Evolutionary conservation across 2,113 vertebrate genomes (phyloP).

Genomic region (Nothocercus nigrocapillus): DNA sequence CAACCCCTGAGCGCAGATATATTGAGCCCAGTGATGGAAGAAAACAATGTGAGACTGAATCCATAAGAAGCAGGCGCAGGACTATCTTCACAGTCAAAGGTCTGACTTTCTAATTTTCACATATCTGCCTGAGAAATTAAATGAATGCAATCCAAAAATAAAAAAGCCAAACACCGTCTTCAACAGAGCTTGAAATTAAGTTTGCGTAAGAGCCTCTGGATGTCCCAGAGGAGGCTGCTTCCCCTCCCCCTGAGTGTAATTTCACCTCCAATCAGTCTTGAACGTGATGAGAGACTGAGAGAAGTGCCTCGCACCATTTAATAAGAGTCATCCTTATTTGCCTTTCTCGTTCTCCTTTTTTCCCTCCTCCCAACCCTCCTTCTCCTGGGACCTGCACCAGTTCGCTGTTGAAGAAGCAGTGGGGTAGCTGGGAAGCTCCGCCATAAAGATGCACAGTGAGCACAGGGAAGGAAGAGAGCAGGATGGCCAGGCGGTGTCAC

Average conservation of each 20-base stretch:
- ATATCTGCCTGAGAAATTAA: constrained; percentile 50
- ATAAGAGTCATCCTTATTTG: neutral
- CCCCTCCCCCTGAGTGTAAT: constrained; percentile 1
- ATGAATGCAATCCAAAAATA: neutral
- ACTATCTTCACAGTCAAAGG: constrained; percentile 45
- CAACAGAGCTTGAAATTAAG: constrained; percentile 76
- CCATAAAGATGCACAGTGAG: neutral
- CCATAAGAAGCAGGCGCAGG: neutral
- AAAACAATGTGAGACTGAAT: neutral
- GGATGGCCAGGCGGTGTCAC: neutral
- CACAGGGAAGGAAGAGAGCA: neutral
- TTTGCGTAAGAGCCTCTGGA: constrained; percentile 27
- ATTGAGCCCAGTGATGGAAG: neutral
- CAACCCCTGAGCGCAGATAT: neutral
- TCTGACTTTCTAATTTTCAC: constrained; percentile 60
- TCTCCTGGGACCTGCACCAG: neutral
- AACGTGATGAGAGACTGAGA: neutral
- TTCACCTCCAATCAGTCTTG: constrained; percentile 5
- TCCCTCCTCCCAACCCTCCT: neutral
- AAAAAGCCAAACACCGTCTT: constrained; percentile 31
- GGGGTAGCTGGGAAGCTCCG: neutral
- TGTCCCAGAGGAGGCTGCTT: constrained; percentile 37
- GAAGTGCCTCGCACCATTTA: neutral
- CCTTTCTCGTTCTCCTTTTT: neutral
- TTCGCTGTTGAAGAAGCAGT: neutral